Base-by-base conservation (phyloP, 1,140 invertebrate species). In the Spodoptera frugiperda region DNA sequence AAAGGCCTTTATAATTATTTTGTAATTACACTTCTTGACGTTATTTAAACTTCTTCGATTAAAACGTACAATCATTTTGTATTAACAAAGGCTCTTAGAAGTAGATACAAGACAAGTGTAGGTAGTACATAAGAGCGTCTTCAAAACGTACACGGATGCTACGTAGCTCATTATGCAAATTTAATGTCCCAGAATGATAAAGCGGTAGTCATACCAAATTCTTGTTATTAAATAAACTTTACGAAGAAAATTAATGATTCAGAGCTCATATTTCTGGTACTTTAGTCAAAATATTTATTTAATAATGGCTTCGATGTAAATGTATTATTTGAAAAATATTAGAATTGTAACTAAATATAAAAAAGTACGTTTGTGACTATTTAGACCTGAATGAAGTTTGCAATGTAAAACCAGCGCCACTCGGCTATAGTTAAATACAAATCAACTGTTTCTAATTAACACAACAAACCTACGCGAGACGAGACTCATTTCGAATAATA, bases 171-270 rank as follows among this genome's bases (percentile, higher is more conserved):
- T 65, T 65, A 65, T 65, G 61, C n/a, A 65, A 65, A 65, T 65
- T 65, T 65, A 48, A 65, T 65, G 61, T 65, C 61, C 61, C 44
- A 48, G 61, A 63, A 65, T 65, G 61, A 65, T 65, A 65, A 65
- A 48, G 44, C 44, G 17, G 44, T 49, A 65, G 44, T 65, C 61
- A 63, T 63, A 65, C 44, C 11, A 65, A 65, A 65, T 65, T 65
- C 61, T 48, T 65, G 44, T 65, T 65, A 46, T 65, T 5, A 48
- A 48, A n/a, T 49, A 48, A 48, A 65, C 61, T 21, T 14, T 65
- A 21, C 44, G 17, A 49, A 48, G 61, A 48, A 65, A 49, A 12
- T 49, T 48, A 21, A 65, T 65, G 61, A 65, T 48, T 65, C 61
- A 65, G 39, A 65, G 19, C 39, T 25, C 44, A 48, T 48, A 10